Conservation (phyloP, 2,888 invertebrate genomes). For the Lithosia quadra region DNA sequence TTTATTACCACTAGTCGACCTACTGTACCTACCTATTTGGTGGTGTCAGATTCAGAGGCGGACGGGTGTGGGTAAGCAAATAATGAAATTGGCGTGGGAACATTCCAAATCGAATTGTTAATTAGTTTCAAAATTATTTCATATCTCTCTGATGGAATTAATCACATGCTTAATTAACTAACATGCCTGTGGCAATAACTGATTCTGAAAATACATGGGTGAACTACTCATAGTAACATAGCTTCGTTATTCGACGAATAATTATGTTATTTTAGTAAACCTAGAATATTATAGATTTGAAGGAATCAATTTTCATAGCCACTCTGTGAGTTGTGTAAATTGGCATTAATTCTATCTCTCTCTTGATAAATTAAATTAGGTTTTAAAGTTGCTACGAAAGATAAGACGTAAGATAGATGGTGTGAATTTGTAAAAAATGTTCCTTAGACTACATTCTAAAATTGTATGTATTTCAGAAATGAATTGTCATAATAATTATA, state of each 20-base stretch:
- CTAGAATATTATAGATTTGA: too few relatives aligned
- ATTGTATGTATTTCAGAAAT: too few relatives aligned
- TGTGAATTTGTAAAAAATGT: too few relatives aligned
- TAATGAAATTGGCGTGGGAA: constrained; percentile 25
- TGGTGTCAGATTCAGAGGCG: not conserved
- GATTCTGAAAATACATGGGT: not conserved
- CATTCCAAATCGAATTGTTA: constrained; percentile 28
- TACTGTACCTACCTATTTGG: not conserved
- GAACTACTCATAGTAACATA: not conserved
- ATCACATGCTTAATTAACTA: constrained; percentile 20
- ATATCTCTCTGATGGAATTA: constrained; percentile 25
- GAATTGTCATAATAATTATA: too few relatives aligned
- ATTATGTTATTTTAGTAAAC: not conserved
- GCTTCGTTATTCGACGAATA: not conserved
- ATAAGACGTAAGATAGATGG: too few relatives aligned
- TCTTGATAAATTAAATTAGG: too few relatives aligned
- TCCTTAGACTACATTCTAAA: too few relatives aligned
- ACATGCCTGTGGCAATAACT: constrained; percentile 5
- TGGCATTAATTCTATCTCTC: too few relatives aligned
- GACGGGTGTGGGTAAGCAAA: not conserved
- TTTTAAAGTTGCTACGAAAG: too few relatives aligned
- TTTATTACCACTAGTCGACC: not conserved
- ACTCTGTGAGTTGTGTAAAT: not conserved
- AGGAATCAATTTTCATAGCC: not conserved
- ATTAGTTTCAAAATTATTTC: constrained; percentile 32